Percentiles rank a stretch among this genome's conserved stretches.
Conservation (phyloP, 1,140 invertebrate species). For the Bombyx mandarina region DNA sequence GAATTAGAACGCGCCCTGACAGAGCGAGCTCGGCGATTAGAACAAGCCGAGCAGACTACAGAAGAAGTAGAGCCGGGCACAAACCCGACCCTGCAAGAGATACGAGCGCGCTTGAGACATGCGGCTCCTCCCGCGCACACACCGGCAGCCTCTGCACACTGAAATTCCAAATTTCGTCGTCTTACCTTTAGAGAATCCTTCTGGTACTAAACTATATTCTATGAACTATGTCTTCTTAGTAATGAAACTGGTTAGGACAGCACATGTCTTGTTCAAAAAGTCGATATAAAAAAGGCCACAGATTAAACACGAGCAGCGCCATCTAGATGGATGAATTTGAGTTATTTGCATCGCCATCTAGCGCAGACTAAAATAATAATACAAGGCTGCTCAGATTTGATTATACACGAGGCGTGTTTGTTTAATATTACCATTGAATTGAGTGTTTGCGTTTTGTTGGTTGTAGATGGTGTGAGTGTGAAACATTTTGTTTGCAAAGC, state of each 20-base stretch:
- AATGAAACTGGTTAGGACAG: too few species aligned
- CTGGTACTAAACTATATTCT: not conserved
- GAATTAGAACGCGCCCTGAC: constrained; percentile 66
- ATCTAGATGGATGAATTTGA: not conserved
- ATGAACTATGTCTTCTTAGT: not conserved
- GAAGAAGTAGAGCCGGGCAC: constrained; percentile 47
- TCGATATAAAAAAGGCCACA: not conserved
- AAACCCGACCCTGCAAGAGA: constrained; percentile 51
- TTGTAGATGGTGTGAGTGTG: constrained; percentile 19
- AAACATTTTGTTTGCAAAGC: constrained; percentile 32
- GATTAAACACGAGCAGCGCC: not conserved
- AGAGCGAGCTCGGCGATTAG: constrained; percentile 58
- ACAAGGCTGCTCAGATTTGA: too few species aligned
- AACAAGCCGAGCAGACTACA: constrained; percentile 44
- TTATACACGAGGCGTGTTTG: not conserved
- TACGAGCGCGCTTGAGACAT: constrained; percentile 53
- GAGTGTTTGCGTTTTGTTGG: constrained; percentile 1
- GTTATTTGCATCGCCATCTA: constrained; percentile 12
- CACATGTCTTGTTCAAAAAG: too few species aligned
- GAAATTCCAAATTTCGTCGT: not conserved
- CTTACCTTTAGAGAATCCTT: too few species aligned
- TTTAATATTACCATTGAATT: not conserved
- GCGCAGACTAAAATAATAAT: constrained; percentile 1
- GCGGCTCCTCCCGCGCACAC: constrained; percentile 31
- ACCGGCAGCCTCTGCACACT: constrained; percentile 48